Evolutionary conservation across 2,797 vertebrate species (phyloP).

Genomic region (Pelodytes ibericus): DNA sequence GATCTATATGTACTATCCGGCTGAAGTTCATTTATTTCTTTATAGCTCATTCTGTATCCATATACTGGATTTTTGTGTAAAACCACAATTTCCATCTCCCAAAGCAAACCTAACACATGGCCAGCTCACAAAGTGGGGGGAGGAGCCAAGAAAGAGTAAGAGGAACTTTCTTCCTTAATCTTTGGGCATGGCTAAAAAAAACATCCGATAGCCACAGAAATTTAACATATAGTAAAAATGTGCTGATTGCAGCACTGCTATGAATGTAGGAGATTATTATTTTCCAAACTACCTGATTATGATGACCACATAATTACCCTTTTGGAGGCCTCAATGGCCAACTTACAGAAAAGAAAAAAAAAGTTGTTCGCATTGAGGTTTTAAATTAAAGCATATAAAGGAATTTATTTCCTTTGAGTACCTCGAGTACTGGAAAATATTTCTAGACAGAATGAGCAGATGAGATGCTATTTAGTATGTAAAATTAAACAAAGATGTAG

Average conservation of each 20-base stretch:
- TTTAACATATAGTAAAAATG: neutral
- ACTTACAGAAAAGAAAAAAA: neutral
- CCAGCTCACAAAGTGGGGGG: too few relatives aligned
- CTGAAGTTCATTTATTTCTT: too few relatives aligned
- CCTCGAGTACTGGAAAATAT: conserved; percentile 5
- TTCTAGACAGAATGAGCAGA: conserved; percentile 5
- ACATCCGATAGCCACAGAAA: neutral
- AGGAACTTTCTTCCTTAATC: conserved; percentile 15
- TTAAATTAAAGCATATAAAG: conserved; percentile 7
- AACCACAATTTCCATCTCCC: too few relatives aligned
- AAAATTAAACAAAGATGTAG: conserved; percentile 22
- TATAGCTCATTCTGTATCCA: too few relatives aligned
- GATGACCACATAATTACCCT: conserved; percentile 5
- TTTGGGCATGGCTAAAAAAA: neutral
- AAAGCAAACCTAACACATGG: too few relatives aligned
- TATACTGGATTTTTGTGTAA: too few relatives aligned
- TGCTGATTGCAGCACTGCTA: conserved; percentile 2
- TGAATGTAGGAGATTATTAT: conserved; percentile 1
- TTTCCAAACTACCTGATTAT: conserved; percentile 7
- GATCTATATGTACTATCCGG: too few relatives aligned
- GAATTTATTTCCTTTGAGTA: conserved; percentile 17
- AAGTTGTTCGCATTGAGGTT: neutral
- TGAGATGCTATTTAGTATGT: conserved; percentile 15
- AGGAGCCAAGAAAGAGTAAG: conserved; percentile 6
- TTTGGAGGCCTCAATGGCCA: neutral